Evolutionary conservation across 30 jellyfish, hydroid and myxozoan species (phyloP).

Genomic region (Aurelia coerulea): DNA sequence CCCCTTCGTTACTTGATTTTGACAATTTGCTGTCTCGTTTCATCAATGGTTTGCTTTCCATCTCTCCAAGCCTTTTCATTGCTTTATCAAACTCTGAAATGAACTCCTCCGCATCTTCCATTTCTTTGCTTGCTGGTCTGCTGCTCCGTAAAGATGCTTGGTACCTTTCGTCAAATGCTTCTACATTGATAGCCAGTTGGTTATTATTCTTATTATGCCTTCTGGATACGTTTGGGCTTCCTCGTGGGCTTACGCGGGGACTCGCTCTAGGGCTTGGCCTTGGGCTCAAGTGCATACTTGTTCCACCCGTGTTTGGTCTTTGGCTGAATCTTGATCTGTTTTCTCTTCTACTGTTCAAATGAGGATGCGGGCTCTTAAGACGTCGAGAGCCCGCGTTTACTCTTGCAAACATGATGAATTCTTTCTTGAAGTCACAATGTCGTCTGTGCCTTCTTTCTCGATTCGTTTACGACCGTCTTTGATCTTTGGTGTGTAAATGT

Average conservation of each 20-base stretch:
- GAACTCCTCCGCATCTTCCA: conserved; percentile 58
- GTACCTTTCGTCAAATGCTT: background rate
- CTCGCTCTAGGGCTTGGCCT: conserved; percentile 35
- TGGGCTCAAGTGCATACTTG: conserved; percentile 33
- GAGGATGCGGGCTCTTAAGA: background rate
- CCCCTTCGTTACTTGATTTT: background rate
- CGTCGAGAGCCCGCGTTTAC: conserved; percentile 14
- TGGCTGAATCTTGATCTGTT: conserved; percentile 7
- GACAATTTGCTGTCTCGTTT: background rate
- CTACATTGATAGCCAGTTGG: background rate
- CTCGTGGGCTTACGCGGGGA: conserved; percentile 24
- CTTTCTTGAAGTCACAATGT: no score
- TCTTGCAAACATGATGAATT: conserved; percentile 31
- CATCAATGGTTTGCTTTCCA: conserved; percentile 2
- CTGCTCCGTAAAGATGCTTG: background rate
- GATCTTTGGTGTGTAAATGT: no score
- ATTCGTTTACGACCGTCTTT: no score
- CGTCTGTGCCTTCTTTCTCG: no score
- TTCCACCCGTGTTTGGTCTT: conserved; percentile 1
- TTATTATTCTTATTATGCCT: background rate
- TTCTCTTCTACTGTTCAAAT: conserved; percentile 2
- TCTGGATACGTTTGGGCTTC: conserved; percentile 1
- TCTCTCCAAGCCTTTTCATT: conserved; percentile 20
- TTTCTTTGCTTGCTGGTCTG: background rate
- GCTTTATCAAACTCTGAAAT: conserved; percentile 55